Conservation (phyloP, 2,888 invertebrate genomes). For the Metalampra italica region DNA sequence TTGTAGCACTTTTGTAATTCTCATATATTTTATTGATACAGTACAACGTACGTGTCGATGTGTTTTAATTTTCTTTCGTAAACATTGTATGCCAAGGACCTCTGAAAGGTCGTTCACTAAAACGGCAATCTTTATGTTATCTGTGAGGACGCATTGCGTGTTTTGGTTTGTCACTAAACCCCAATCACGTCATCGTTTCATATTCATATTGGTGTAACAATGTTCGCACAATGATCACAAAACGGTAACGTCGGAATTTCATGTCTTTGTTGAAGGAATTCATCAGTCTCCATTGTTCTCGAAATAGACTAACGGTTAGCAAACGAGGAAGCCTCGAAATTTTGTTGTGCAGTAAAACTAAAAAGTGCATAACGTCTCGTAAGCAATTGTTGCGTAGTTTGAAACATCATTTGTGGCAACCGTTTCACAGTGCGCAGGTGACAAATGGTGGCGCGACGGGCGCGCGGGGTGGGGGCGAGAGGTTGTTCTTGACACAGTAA, state of each 20-base stretch:
- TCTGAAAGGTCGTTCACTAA: constrained; percentile 67
- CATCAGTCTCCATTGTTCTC: constrained; percentile 21
- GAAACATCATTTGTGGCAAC: constrained; percentile 39
- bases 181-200: constrained; percentile 37
- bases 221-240: background rate
- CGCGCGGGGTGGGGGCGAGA: constrained; percentile 59
- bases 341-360: constrained; percentile 18
- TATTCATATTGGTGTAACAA: constrained; percentile 17
- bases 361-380: constrained; percentile 29
- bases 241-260: constrained; percentile 15
- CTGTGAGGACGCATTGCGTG: constrained; percentile 45
- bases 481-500: constrained; percentile 79
- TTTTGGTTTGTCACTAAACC: constrained; percentile 47
- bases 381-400: constrained; percentile 31
- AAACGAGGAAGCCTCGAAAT: constrained; percentile 35
- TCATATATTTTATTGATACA: constrained; percentile 16
- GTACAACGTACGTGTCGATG: constrained; percentile 32
- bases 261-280: constrained; percentile 28
- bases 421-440: constrained; percentile 35
- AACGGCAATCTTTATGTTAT: constrained; percentile 75
- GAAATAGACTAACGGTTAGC: constrained; percentile 24
- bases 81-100: constrained; percentile 66
- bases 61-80: constrained; percentile 60
- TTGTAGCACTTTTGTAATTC: constrained; percentile 20
- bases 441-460: constrained; percentile 34